Conservation (phyloP, 2,113 vertebrate species). For the Anguilla japonica region DNA sequence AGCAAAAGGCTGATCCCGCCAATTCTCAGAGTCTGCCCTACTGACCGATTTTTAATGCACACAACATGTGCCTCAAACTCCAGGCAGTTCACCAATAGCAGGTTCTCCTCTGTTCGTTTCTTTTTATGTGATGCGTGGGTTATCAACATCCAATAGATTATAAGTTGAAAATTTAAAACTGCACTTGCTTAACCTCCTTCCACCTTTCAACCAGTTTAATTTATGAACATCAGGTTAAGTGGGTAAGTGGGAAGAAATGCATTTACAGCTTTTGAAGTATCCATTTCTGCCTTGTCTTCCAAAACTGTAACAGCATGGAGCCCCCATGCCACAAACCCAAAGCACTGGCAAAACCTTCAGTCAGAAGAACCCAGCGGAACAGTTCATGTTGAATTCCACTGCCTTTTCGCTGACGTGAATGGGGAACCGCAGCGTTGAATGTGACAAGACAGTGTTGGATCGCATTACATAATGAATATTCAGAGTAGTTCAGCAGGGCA, state of each 20-base stretch:
- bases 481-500: neutral
- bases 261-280: neutral
- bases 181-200: neutral
- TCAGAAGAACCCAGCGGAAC: neutral
- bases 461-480: constrained; percentile 10
- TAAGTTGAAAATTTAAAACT: neutral
- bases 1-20: neutral
- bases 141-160: neutral
- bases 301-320: neutral
- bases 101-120: neutral
- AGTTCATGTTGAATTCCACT: neutral
- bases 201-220: neutral
- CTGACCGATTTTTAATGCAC: neutral
- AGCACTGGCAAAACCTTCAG: neutral
- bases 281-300: neutral
- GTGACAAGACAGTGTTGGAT: neutral
- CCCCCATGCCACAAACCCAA: neutral
- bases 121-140: neutral
- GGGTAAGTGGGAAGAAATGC: neutral
- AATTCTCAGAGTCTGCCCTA: neutral
- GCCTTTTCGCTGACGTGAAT: neutral
- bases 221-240: neutral
- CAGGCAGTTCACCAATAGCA: neutral
- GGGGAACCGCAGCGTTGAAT: neutral
- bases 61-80: neutral